Percentiles rank a stretch among this genome's conserved stretches.
phyloP scores from a whole-genome alignment of 2,888 invertebrate genomes.

The Drosophila subsilvestris region DNA sequence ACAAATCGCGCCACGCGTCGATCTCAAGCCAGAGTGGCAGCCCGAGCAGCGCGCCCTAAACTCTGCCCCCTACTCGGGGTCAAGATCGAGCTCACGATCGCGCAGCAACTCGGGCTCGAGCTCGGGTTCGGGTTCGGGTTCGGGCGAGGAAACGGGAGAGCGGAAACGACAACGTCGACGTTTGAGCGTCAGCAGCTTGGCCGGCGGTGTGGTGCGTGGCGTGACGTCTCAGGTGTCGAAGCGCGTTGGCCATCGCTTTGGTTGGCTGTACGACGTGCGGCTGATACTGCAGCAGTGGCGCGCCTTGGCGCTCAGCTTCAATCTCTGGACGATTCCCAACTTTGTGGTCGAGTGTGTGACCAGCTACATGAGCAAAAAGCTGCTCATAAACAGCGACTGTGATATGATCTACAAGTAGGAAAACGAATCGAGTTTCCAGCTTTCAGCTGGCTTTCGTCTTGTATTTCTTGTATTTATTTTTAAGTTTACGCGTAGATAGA shows the following conservation, averaged over 20 bases:
- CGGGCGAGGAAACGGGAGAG: background rate
- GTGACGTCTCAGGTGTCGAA: constrained; percentile 57
- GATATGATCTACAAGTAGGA: constrained; percentile 80
- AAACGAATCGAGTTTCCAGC: too few species aligned
- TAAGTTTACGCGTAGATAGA: too few species aligned
- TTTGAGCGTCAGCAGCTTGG: constrained; percentile 57
- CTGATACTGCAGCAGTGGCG: constrained; percentile 60
- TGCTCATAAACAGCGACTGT: constrained; percentile 80
- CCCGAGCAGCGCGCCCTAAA: constrained; percentile 21
- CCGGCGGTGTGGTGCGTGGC: constrained; percentile 58
- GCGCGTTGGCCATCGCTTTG: constrained; percentile 54
- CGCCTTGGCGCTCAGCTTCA: constrained; percentile 59
- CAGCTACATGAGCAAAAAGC: constrained; percentile 70
- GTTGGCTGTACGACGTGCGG: constrained; percentile 66
- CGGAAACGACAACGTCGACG: constrained; percentile 26
- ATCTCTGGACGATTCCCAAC: constrained; percentile 79
- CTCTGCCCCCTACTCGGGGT: constrained; percentile 15
- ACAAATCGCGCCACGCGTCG: constrained; percentile 80
- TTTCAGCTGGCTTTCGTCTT: too few species aligned
- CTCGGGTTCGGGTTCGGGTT: background rate
- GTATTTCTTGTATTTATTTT: too few species aligned
- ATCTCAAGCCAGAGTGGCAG: constrained; percentile 60
- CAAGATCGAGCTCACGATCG: constrained; percentile 28
- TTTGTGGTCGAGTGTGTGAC: constrained; percentile 70
- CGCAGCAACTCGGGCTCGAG: constrained; percentile 29